Base-by-base conservation (phyloP, 2,888 invertebrate species). In the Leptopterna dolabrata region DNA sequence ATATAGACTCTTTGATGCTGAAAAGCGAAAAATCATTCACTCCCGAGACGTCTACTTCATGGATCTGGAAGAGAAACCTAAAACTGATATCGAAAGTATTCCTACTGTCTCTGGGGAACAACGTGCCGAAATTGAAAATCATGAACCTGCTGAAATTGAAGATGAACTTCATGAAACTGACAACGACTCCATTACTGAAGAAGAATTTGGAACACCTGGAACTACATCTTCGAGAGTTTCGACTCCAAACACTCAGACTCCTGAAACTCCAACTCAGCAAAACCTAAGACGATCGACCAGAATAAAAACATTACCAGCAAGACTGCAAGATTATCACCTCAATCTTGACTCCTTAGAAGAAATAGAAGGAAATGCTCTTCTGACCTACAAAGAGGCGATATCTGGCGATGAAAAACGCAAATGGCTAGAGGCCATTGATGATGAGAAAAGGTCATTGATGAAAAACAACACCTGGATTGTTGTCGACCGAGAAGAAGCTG, bases 381-480 rank as follows among this genome's bases (percentile, higher is more conserved):
- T 88, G 19, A 80, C 83, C 24, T 89, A 88, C 76, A 14, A 43
- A 30, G 89, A 88, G 88, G 89, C 71, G 86, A 87, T 76, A 9
- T 78, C 84, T 1, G 14, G 83, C 24, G 16, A 43, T 13, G 85
- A 89, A 13, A 80, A 29, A 51, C 41, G 87, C 16, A 24, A 89
- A 30, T 89, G 89, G 89, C 76, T 76, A 14, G 45, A 45, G 87
- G 89, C 89, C 11, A 89, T 90, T 76, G 88, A 90, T 1, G 89
- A 89, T 27, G 90, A 90, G 87, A 89, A 90, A 29, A 43, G 88
- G 9, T 89, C 89, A 0, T 73, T 90, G 4, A 51, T 14, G 1
- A 81, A 89, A 29, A 90, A 90, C 76, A 13, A 89, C 4, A 90
- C 90, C 0, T 91, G 90, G 90, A 88, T 88, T 47, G 19, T 88